Conservation (phyloP, 2,797 vertebrate genomes). For the Discoglossus pictus region DNA sequence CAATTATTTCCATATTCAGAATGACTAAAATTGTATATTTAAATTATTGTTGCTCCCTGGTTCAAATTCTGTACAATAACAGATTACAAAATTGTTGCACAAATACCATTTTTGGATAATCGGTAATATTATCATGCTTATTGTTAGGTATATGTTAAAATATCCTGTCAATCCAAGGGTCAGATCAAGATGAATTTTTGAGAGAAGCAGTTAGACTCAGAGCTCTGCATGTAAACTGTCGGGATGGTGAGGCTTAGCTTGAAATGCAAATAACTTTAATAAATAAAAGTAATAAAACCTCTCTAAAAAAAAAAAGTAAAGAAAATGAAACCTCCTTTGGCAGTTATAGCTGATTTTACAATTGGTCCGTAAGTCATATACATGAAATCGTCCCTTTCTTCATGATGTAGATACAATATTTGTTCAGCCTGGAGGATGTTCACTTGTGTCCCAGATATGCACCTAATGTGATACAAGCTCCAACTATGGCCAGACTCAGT, state of each 20-base stretch:
- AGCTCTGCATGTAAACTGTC: slow-evolving; percentile 26
- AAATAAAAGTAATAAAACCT: slow-evolving; percentile 79
- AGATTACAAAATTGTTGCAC: no score
- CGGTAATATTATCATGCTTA: no score
- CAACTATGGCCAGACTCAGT: slow-evolving; percentile 90
- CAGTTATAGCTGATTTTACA: slow-evolving; percentile 79
- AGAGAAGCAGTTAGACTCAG: background rate
- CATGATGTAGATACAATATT: slow-evolving; percentile 60
- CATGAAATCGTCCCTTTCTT: slow-evolving; percentile 46
- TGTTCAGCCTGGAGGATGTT: slow-evolving; percentile 59
- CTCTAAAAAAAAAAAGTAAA: slow-evolving; percentile 77
- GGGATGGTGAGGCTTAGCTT: slow-evolving; percentile 49
- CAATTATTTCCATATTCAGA: no score
- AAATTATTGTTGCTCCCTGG: no score
- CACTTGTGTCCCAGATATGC: slow-evolving; percentile 96
- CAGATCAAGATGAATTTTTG: background rate
- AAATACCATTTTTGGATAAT: no score
- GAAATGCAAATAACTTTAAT: slow-evolving; percentile 74
- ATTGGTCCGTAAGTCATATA: slow-evolving; percentile 61
- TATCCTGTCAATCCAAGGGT: no score
- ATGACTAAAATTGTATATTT: no score
- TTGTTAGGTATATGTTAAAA: no score
- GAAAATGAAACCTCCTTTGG: slow-evolving; percentile 74
- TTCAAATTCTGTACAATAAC: no score
- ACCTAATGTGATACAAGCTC: slow-evolving; percentile 92